Conservation (phyloP, 2,113 vertebrate species). For the Prolemur simus region DNA sequence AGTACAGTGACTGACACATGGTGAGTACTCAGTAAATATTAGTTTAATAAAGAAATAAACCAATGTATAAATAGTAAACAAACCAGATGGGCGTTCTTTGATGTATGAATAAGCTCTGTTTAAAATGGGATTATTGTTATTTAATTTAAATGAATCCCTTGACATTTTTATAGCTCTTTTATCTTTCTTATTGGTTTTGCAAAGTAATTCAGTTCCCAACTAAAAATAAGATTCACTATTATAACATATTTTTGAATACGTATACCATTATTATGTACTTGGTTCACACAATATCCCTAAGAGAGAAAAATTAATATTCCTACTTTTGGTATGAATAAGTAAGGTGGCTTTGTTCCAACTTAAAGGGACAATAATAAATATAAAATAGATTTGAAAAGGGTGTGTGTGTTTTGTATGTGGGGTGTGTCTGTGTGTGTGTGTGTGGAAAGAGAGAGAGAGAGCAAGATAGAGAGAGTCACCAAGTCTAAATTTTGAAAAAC, state of each 20-base stretch:
- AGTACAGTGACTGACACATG: background rate
- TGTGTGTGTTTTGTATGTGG: background rate
- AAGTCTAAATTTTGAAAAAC: slow-evolving; percentile 2
- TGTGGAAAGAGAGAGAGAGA: no score
- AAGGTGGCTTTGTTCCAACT: background rate
- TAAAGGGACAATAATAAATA: background rate
- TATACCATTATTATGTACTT: background rate
- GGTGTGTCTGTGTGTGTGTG: background rate
- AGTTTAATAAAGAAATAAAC: background rate
- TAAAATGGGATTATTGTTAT: background rate
- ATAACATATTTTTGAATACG: background rate
- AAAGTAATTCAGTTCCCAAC: background rate
- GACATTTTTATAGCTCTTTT: background rate
- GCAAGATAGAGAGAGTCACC: fast-evolving
- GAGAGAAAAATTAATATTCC: background rate
- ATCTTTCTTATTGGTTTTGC: background rate
- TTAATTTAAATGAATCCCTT: background rate
- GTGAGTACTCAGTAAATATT: background rate
- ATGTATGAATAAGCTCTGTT: background rate
- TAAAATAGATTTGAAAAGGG: background rate
- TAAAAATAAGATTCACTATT: background rate
- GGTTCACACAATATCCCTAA: background rate
- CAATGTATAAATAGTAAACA: background rate
- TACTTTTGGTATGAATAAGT: background rate
- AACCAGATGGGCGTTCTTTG: background rate